Evolutionary conservation across 2,113 vertebrate genomes (phyloP).

Genomic region (Ursus arctos): DNA sequence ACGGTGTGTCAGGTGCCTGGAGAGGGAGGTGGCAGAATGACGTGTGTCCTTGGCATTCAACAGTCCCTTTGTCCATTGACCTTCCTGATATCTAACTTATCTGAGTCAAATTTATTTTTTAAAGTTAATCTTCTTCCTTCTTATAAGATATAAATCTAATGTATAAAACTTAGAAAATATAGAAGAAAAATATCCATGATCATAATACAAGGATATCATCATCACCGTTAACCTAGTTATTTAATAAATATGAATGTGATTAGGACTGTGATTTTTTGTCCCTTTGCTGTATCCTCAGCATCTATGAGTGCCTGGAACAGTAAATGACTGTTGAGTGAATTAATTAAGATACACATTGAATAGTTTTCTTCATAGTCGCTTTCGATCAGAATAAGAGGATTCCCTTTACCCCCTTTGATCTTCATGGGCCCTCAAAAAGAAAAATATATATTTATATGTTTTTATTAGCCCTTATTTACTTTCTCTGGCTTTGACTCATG

Average conservation of each 20-base stretch:
- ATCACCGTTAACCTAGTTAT: neutral
- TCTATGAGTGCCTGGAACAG: neutral
- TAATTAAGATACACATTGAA: neutral
- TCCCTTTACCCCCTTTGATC: neutral
- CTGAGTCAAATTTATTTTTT: neutral
- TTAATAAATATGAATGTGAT: neutral
- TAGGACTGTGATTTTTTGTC: neutral
- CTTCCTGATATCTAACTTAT: neutral
- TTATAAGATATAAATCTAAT: neutral
- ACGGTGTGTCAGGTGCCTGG: neutral
- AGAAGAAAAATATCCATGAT: neutral
- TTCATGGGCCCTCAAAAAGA: neutral
- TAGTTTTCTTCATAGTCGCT: neutral
- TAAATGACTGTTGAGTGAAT: neutral
- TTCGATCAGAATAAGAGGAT: neutral
- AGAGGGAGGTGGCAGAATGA: neutral
- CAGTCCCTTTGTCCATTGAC: neutral
- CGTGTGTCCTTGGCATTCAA: neutral
- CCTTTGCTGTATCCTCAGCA: neutral
- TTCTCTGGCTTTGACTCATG: neutral
- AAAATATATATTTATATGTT: neutral
- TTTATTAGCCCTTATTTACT: neutral
- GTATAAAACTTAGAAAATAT: neutral
- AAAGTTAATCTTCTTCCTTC: neutral
- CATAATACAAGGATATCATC: neutral